Conservation (phyloP, 2,888 invertebrate genomes). For the Opisthograptis luteolata region DNA sequence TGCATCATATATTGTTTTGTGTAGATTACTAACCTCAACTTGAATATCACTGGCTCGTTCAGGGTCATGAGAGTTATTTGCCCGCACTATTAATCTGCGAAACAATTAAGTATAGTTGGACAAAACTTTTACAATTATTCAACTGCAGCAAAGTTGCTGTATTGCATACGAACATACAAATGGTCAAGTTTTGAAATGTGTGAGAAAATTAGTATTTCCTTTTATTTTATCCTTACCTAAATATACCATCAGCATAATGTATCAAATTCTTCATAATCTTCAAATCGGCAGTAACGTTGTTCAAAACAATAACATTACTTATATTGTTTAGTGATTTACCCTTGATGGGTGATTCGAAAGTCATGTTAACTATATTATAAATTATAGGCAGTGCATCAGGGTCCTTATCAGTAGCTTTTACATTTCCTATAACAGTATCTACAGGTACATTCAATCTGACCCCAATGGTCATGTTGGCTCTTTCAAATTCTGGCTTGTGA, state of each 20-base stretch:
- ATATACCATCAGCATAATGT: slow-evolving; percentile 87
- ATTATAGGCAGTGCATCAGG: slow-evolving; percentile 86
- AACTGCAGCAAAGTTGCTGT: too few species aligned
- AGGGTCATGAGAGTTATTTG: slow-evolving; percentile 84
- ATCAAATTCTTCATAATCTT: slow-evolving; percentile 87
- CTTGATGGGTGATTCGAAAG: slow-evolving; percentile 81
- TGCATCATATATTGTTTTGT: too few species aligned
- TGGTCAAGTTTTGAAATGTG: too few species aligned
- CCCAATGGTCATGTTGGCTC: slow-evolving; percentile 87
- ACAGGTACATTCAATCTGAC: slow-evolving; percentile 90
- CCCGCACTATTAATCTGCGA: slow-evolving; percentile 79
- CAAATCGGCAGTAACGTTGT: slow-evolving; percentile 88
- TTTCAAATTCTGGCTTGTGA: slow-evolving; percentile 87
- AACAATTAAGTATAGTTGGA: too few species aligned
- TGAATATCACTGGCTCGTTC: slow-evolving; percentile 82
- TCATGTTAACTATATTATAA: slow-evolving; percentile 86
- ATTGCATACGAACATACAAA: too few species aligned
- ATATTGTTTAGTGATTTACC: slow-evolving; percentile 72
- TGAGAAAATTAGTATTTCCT: too few species aligned
- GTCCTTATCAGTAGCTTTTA: slow-evolving; percentile 88
- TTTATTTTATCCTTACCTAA: slow-evolving; percentile 77
- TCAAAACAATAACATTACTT: slow-evolving; percentile 85
- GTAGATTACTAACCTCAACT: slow-evolving; percentile 67
- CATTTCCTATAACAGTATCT: slow-evolving; percentile 87
- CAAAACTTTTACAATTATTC: too few species aligned